These are phyloP conservation scores for Apogon hyalosoma DNA, from an alignment of 2,797 vertebrate species.

Conservation along the genomic window DNA sequence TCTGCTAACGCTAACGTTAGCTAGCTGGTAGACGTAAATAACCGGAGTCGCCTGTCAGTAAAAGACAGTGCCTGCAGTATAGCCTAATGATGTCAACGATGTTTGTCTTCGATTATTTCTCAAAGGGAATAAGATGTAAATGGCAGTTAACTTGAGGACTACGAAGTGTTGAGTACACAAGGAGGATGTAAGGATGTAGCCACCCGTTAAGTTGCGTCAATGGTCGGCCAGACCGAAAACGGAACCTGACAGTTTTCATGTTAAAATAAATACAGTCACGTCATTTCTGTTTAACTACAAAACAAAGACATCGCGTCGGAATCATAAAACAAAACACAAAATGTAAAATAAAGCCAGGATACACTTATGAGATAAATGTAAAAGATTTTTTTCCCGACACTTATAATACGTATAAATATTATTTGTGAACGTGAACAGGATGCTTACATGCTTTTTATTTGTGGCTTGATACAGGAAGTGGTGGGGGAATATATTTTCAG, in stretches of 20 bases:
- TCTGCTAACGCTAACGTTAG: slow-evolving; percentile 65
- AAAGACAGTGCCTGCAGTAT: background rate
- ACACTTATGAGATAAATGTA: no score
- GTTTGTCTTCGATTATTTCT: background rate
- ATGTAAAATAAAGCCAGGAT: no score
- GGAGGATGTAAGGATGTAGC: slow-evolving; percentile 2
- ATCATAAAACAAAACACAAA: no score
- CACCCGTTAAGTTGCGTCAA: slow-evolving; percentile 24
- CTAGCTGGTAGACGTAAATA: slow-evolving; percentile 17
- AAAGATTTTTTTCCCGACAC: no score
- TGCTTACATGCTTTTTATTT: background rate
- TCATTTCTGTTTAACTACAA: no score
- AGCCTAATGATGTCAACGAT: background rate
- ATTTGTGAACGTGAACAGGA: slow-evolving; percentile 17
- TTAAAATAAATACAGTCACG: background rate
- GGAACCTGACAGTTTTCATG: slow-evolving; percentile 40
- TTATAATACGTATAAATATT: slow-evolving; percentile 5
- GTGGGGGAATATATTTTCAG: slow-evolving; percentile 60
- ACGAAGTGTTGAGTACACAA: background rate
- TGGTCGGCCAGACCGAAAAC: background rate
- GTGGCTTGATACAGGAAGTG: background rate
- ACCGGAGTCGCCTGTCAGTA: background rate
- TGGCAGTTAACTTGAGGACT: background rate
- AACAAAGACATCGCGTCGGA: no score
- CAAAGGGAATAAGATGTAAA: background rate